These are phyloP conservation scores for Platalea minor DNA, from an alignment of 2,797 vertebrate species.

Conservation along the genomic window DNA sequence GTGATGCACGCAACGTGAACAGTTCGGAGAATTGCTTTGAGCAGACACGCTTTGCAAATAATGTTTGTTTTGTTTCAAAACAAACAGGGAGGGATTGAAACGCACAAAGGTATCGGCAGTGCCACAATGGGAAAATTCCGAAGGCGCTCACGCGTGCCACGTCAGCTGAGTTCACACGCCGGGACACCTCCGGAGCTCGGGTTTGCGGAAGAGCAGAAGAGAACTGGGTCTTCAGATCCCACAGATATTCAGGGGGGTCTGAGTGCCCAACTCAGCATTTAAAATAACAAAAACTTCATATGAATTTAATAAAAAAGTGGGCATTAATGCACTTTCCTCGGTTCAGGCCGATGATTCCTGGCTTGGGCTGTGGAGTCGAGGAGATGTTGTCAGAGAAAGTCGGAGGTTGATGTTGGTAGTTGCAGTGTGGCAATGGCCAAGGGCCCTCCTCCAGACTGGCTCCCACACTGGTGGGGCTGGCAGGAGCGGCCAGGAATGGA, in stretches of 20 bases:
- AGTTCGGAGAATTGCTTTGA: background rate
- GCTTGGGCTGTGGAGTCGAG: background rate
- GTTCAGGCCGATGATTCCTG: background rate
- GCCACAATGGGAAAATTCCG: background rate
- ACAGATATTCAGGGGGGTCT: background rate
- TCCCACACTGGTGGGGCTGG: background rate
- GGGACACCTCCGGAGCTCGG: background rate
- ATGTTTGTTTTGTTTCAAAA: background rate
- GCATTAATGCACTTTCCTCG: background rate
- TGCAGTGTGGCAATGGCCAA: background rate
- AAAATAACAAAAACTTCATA: background rate
- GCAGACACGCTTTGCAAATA: background rate
- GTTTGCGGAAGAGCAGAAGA: background rate
- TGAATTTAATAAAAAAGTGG: background rate
- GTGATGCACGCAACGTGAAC: background rate
- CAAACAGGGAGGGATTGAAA: background rate
- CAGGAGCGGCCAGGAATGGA: background rate
- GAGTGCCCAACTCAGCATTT: background rate
- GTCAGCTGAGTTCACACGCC: background rate
- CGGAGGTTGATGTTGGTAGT: background rate
- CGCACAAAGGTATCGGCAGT: background rate
- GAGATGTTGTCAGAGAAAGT: background rate
- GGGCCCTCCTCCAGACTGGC: background rate
- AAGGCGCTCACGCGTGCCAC: background rate
- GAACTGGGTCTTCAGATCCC: background rate